A percentile compares a stretch with the other conserved stretches of the same genome.
Conservation (phyloP, 1,140 invertebrate genomes). For the Semibalanus balanoides region DNA sequence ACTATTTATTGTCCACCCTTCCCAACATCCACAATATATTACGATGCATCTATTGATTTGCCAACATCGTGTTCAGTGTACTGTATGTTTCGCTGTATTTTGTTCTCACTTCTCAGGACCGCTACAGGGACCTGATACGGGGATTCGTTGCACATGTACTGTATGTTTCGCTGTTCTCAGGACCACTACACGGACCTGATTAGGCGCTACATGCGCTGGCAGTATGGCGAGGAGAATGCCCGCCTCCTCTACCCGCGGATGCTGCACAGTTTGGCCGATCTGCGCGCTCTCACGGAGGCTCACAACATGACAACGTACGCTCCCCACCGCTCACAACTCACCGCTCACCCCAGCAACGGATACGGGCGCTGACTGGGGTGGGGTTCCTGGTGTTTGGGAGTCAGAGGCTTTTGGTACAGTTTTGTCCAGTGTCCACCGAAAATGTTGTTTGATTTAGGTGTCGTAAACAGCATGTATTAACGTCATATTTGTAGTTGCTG, state of each 20-base stretch:
- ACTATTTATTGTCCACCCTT: too few species aligned
- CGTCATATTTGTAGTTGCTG: too few species aligned
- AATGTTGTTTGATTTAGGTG: not conserved
- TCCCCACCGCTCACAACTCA: not conserved
- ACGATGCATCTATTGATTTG: too few species aligned
- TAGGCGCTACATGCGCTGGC: not conserved
- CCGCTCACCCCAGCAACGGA: not conserved
- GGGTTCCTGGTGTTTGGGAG: not conserved
- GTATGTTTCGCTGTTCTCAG: not conserved
- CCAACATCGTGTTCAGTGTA: too few species aligned
- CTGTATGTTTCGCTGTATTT: too few species aligned
- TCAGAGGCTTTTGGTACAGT: not conserved
- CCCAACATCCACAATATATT: too few species aligned
- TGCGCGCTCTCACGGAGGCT: not conserved
- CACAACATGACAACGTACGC: not conserved
- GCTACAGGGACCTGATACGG: too few species aligned
- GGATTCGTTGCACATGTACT: too few species aligned
- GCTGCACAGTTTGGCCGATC: not conserved
- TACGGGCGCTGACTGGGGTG: not conserved
- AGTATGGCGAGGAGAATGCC: not conserved
- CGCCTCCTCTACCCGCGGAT: not conserved
- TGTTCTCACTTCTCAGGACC: too few species aligned
- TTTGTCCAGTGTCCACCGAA: not conserved
- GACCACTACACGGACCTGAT: conserved; percentile 1
- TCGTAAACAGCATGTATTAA: not conserved